phyloP scores from a whole-genome alignment of 2,797 vertebrate genomes.

The Lophius americanus region DNA sequence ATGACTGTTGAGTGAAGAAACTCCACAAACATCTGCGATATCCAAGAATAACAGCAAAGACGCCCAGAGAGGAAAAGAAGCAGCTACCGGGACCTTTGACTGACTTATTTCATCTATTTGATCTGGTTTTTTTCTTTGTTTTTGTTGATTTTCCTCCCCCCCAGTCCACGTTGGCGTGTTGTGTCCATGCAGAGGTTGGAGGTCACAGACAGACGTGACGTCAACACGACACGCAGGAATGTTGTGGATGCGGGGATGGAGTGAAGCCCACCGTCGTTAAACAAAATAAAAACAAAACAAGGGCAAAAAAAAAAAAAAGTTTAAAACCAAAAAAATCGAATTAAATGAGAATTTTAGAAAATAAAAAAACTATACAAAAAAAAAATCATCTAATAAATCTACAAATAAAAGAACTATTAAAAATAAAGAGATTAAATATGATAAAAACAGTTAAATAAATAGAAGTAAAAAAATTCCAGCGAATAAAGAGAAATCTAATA shows the following conservation, averaged over 20 bases:
- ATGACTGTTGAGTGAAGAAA: neutral
- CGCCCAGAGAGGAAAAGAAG: neutral
- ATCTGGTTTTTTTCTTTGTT: neutral
- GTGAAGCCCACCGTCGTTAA: conserved; percentile 77
- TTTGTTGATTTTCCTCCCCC: conserved; percentile 45
- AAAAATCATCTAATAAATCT: neutral
- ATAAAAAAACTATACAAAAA: neutral
- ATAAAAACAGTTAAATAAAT: neutral
- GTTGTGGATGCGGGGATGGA: conserved; percentile 82
- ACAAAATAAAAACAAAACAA: conserved; percentile 8
- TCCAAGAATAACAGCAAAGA: neutral
- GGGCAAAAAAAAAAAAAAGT: neutral
- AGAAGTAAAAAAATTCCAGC: neutral
- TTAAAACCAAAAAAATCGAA: neutral
- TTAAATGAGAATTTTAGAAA: neutral
- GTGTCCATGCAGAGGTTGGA: conserved; percentile 83
- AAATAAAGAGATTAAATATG: neutral
- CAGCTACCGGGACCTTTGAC: neutral
- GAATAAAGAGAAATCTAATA: neutral
- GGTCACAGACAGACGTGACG: conserved; percentile 84
- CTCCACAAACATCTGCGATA: neutral
- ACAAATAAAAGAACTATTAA: neutral
- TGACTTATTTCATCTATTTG: neutral
- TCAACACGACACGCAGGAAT: conserved; percentile 81
- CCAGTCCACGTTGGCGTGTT: conserved; percentile 66